A percentile compares a stretch with the other conserved stretches of the same genome.
Evolutionary conservation across 2,797 vertebrate species (phyloP).

Genomic region (Gymnopithys bicolor): DNA sequence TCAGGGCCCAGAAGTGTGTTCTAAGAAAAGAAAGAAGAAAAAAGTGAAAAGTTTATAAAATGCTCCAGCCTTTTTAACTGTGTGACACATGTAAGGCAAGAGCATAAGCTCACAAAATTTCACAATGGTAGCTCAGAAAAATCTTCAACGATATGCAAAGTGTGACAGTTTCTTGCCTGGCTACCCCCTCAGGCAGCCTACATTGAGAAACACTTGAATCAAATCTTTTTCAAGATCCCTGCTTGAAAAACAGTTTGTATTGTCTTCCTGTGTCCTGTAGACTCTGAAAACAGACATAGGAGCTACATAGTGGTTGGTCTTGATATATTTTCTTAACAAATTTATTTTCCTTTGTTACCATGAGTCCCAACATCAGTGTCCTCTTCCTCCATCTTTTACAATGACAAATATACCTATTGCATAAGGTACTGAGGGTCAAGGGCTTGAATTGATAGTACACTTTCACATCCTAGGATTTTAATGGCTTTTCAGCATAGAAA

Average conservation of each 20-base stretch:
- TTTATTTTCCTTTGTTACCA: background rate
- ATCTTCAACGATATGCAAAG: background rate
- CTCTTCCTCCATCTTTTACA: background rate
- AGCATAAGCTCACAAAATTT: background rate
- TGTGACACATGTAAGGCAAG: background rate
- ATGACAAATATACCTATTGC: background rate
- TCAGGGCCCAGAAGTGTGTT: background rate
- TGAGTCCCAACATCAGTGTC: background rate
- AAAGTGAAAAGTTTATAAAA: background rate
- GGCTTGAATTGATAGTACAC: background rate
- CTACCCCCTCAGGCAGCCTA: background rate
- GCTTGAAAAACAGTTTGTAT: background rate
- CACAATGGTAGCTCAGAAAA: background rate
- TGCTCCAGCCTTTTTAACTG: background rate
- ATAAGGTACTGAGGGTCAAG: background rate
- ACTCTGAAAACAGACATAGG: background rate
- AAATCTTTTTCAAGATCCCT: background rate
- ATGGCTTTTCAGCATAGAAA: background rate
- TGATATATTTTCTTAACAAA: background rate
- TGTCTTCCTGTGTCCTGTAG: background rate
- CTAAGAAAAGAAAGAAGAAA: background rate
- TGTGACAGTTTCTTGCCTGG: background rate
- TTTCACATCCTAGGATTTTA: background rate
- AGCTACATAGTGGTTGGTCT: background rate
- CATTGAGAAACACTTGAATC: background rate